Base-by-base conservation (phyloP, 2,797 vertebrate genomes). In the Eulemur coronatus region DNA sequence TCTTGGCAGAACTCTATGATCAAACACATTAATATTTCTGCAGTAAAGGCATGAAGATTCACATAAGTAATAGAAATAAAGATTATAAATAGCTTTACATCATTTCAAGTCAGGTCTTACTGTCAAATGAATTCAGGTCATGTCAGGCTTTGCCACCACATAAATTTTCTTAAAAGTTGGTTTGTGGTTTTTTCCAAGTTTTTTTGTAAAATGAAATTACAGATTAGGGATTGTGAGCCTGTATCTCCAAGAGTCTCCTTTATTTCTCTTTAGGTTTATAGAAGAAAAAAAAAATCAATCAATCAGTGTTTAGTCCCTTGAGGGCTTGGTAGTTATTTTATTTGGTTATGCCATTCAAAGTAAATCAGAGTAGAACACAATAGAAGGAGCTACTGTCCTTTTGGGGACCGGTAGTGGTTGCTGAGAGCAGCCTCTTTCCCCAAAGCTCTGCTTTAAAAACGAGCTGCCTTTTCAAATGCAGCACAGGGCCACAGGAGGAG, bases 381-480 rank as follows among this genome's bases (percentile, higher is more conserved):
- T 52, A 87, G 91, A 96, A 97, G 91, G 72, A 94, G 84, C 43
- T 85, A 96, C 84, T 92, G 84, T 95, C 67, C 93, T 97, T 95
- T 70, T 22, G 89, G 91, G 97, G 80, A 33, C 14, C 65, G 14
- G 50, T 7, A 87, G 89, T 84, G 35, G 86, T 70, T 97, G 89
- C 80, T 7, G 4, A 50, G 61, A 96, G 93, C 84, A 90, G 93
- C 14, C 50, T 97, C 81, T 69, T 89, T 94, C 50, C 86, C 75
- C 81, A 67, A 91, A 93, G 72, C 46, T 55, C 80, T 95, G 75
- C 67, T 41, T 96, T 85, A 79, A 95, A 96, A 97, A 93, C 69
- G 93, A 96, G 75, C 91, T 95, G 94, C 93, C 69, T 97, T 96
- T 96, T 94, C 78, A 96, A 94, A 95, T 91, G 87, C 67, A 73